phyloP scores from a whole-genome alignment of 2,888 invertebrate species.

The Chrysolina americana region DNA sequence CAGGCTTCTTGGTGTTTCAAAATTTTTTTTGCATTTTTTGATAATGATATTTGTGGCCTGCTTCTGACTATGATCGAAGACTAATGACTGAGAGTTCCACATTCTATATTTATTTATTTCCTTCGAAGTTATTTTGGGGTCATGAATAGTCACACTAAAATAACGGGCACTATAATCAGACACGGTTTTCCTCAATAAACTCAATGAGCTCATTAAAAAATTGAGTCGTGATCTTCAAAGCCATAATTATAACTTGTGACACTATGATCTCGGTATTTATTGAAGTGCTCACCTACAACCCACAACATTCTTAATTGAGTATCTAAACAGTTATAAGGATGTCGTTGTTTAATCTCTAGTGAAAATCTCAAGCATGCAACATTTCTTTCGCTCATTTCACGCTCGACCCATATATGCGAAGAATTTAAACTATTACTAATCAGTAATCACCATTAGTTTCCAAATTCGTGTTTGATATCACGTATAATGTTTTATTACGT shows the following conservation, averaged over 20 bases:
- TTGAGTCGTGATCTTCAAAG: slow-evolving; percentile 18
- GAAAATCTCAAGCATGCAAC: slow-evolving; percentile 38
- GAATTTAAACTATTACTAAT: slow-evolving; percentile 31
- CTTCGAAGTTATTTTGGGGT: too few relatives aligned
- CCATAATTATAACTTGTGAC: slow-evolving; percentile 29
- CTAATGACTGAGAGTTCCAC: too few relatives aligned
- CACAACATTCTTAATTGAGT: slow-evolving; percentile 31
- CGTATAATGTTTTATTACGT: slow-evolving; percentile 14
- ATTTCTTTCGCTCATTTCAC: slow-evolving; percentile 36
- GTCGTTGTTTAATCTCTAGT: slow-evolving; percentile 33
- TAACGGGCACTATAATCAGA: not conserved
- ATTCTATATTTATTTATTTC: too few relatives aligned
- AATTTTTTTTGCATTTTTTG: too few relatives aligned
- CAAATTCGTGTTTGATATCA: slow-evolving; percentile 34
- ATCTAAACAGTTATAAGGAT: slow-evolving; percentile 38
- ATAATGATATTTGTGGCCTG: too few relatives aligned
- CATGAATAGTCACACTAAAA: too few relatives aligned
- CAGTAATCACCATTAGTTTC: slow-evolving; percentile 25
- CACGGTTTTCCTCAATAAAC: not conserved
- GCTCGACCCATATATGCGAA: slow-evolving; percentile 35
- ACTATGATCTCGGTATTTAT: slow-evolving; percentile 31
- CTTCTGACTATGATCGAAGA: too few relatives aligned
- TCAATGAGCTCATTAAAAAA: not conserved
- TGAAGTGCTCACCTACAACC: slow-evolving; percentile 33
- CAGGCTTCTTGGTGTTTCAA: too few relatives aligned